phyloP scores from a whole-genome alignment of 2,888 invertebrate genomes.

The Drepana falcataria region DNA sequence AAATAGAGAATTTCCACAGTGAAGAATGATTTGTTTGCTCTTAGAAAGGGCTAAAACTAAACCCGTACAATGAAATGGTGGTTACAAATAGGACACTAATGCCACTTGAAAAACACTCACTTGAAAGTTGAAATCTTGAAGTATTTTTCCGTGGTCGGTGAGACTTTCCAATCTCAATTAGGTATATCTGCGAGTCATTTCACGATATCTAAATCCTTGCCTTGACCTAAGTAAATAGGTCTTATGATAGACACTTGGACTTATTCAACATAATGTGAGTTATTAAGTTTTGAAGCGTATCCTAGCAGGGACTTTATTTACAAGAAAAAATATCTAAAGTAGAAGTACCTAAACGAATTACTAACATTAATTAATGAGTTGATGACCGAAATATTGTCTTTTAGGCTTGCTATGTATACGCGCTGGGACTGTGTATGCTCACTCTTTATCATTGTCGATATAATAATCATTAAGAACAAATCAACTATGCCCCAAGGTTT shows the following conservation, averaged over 20 bases:
- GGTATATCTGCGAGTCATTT: neutral
- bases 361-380: no score
- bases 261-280: no score
- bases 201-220: neutral
- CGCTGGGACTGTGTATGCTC: no score
- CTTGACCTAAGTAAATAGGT: slow-evolving; percentile 1
- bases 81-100: neutral
- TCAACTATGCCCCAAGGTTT: no score
- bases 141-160: neutral
- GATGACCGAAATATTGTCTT: no score
- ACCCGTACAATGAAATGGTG: neutral
- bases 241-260: neutral
- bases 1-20: neutral
- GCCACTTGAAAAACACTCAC: neutral
- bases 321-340: no score
- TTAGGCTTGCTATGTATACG: no score
- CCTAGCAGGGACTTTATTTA: no score
- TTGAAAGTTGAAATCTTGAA: neutral
- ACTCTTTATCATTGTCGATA: no score
- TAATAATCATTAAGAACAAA: no score
- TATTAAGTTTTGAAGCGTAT: no score
- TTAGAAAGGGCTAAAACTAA: neutral
- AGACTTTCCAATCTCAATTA: neutral
- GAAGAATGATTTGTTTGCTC: neutral
- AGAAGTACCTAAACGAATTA: no score